These are phyloP conservation scores for Pelobates fuscus DNA, from an alignment of 2,113 vertebrate species.

Conservation along the genomic window DNA sequence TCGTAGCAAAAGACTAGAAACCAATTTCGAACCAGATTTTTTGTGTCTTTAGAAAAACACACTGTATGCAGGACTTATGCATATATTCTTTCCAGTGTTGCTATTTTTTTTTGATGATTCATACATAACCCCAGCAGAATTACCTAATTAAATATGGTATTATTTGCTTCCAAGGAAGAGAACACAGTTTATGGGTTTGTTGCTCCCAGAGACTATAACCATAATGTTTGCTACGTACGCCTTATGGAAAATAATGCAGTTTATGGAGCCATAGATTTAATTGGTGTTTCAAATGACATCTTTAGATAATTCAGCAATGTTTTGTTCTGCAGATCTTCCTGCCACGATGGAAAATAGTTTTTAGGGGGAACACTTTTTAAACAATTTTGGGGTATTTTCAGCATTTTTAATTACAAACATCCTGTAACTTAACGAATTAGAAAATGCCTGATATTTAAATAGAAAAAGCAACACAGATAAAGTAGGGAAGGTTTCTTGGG, in stretches of 20 bases:
- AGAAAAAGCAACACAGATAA: no score
- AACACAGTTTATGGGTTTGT: constrained; percentile 44
- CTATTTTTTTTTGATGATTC: constrained; percentile 23
- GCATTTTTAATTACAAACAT: no score
- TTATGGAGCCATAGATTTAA: constrained; percentile 46
- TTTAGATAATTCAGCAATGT: constrained; percentile 22
- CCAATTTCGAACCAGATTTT: constrained; percentile 8
- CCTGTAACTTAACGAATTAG: no score
- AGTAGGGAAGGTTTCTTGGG: no score
- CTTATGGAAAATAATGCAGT: constrained; percentile 43
- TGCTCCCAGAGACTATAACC: constrained; percentile 38
- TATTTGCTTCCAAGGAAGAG: constrained; percentile 40
- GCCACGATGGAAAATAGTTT: background rate
- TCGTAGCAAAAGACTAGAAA: background rate
- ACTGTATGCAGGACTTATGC: background rate
- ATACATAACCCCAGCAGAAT: constrained; percentile 35
- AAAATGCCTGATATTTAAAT: no score
- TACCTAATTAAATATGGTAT: constrained; percentile 47
- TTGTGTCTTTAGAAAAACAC: background rate
- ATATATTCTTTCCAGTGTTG: background rate
- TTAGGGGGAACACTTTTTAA: background rate
- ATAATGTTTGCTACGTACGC: constrained; percentile 46
- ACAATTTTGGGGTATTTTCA: no score
- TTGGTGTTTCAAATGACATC: constrained; percentile 36
- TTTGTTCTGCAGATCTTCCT: constrained; percentile 14